Conservation (phyloP, 2,113 vertebrate genomes). For the Colistium nudipinnis region DNA sequence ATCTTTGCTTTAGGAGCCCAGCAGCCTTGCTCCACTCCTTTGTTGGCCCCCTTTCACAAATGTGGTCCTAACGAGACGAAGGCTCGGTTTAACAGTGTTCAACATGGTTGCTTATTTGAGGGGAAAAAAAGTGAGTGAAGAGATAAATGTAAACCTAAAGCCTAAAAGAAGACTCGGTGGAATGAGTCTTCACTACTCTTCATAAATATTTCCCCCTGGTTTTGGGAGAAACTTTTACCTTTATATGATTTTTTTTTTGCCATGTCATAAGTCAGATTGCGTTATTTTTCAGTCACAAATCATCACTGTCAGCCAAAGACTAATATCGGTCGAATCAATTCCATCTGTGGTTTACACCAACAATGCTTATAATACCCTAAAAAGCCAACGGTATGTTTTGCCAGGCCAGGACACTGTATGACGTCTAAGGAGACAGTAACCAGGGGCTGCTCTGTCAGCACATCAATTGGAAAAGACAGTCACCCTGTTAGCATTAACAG, state of each 20-base stretch:
- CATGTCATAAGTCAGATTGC: background rate
- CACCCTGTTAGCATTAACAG: conserved; percentile 44
- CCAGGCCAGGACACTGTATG: conserved; percentile 5
- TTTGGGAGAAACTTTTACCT: background rate
- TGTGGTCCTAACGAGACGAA: conserved; percentile 10
- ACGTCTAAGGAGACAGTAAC: conserved; percentile 6
- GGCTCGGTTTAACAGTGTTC: background rate
- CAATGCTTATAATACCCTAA: background rate
- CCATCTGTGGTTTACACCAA: background rate
- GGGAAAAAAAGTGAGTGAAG: too few relatives aligned
- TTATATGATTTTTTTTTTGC: background rate
- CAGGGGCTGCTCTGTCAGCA: conserved; percentile 32
- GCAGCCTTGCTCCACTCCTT: background rate
- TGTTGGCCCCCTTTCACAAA: conserved; percentile 11
- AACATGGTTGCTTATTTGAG: background rate
- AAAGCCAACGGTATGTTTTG: conserved; percentile 6
- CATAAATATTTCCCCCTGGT: background rate
- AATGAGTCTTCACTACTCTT: background rate
- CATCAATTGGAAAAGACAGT: conserved; percentile 6
- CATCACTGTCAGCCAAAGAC: background rate
- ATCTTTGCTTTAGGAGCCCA: conserved; percentile 38
- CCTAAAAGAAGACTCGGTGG: background rate
- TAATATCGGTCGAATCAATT: background rate
- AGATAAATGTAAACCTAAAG: too few relatives aligned
- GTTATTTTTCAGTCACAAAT: background rate